These are phyloP conservation scores for Prunella fulvescens DNA, from an alignment of 2,113 vertebrate species.

Conservation along the genomic window DNA sequence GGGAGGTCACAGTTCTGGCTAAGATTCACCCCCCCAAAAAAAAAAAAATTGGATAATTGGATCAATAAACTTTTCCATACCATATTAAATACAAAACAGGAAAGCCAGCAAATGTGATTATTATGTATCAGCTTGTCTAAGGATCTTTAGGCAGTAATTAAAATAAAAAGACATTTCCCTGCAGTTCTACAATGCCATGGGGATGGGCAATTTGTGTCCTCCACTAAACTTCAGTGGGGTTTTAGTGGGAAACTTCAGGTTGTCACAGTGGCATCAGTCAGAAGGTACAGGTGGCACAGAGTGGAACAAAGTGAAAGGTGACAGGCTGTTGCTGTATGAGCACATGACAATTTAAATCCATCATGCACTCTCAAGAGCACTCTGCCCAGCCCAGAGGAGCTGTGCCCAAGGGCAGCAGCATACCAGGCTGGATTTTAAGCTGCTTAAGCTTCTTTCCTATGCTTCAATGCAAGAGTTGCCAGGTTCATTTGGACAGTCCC, in stretches of 20 bases:
- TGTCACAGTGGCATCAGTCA: background rate
- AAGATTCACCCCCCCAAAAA: background rate
- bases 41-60: background rate
- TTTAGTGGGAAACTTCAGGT: background rate
- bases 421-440: background rate
- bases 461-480: background rate
- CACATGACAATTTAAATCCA: background rate
- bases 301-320: background rate
- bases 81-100: background rate
- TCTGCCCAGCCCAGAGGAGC: background rate
- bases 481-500: background rate
- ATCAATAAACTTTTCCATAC: background rate
- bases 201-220: background rate
- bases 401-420: background rate
- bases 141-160: background rate
- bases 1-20: background rate
- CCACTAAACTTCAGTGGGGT: background rate
- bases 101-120: background rate
- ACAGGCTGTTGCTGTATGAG: background rate
- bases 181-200: fast-evolving
- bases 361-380: background rate
- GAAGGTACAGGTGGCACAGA: background rate
- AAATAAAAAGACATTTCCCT: background rate
- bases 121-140: background rate
- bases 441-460: background rate